Conservation (phyloP, 2,888 invertebrate species). For the Temnothorax rugatulus region DNA sequence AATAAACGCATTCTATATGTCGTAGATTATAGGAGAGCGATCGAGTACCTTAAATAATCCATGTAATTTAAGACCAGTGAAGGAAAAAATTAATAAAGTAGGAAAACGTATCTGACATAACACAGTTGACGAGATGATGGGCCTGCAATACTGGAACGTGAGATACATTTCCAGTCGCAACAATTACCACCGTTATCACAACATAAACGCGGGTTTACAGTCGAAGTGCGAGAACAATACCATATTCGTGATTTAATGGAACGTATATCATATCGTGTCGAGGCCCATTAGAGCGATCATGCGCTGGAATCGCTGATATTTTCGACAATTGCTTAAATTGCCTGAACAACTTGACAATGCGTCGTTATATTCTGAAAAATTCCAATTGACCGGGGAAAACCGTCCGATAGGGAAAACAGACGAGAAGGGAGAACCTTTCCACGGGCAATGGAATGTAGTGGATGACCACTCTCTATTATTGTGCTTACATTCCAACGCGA, state of each 20-base stretch:
- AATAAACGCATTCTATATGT: not conserved
- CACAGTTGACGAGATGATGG: not conserved
- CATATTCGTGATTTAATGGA: constrained; percentile 65
- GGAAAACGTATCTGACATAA: not conserved
- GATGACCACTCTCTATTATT: constrained; percentile 77
- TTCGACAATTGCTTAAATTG: constrained; percentile 67
- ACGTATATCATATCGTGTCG: constrained; percentile 58
- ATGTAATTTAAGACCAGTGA: not conserved
- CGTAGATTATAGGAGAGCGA: not conserved
- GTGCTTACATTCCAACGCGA: constrained; percentile 80
- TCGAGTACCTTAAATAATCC: not conserved
- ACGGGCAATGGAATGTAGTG: constrained; percentile 18
- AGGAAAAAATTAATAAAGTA: not conserved
- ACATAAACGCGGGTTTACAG: constrained; percentile 50
- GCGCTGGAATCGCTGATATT: constrained; percentile 70
- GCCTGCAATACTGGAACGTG: not conserved
- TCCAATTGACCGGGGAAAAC: not conserved
- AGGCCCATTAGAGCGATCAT: constrained; percentile 62
- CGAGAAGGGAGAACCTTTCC: constrained; percentile 41
- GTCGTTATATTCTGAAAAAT: not conserved
- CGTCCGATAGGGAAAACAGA: constrained; percentile 23
- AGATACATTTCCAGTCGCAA: constrained; percentile 22
- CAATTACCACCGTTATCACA: constrained; percentile 56
- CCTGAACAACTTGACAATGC: not conserved
- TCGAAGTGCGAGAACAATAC: constrained; percentile 60